Conservation (phyloP, 2,888 invertebrate genomes). For the Cryptus viduatorius region DNA sequence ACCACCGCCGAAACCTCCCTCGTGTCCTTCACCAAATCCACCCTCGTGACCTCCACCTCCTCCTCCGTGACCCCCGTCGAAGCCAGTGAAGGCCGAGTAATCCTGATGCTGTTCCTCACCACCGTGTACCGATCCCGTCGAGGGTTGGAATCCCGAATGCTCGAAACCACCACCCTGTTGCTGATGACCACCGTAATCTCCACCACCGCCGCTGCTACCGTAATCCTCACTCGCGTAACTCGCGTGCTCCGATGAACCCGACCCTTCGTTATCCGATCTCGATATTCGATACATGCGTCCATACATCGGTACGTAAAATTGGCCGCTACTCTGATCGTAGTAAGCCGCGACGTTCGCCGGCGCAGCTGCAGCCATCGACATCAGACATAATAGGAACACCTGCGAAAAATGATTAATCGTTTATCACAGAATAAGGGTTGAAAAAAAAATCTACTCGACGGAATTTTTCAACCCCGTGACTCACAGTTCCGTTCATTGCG, state of each 20-base stretch:
- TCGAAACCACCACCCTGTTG: constrained; percentile 45
- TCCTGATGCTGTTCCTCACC: constrained; percentile 60
- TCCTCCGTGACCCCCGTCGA: constrained; percentile 66
- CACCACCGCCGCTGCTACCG: constrained; percentile 59
- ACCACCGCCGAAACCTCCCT: constrained; percentile 74
- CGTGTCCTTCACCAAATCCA: constrained; percentile 72
- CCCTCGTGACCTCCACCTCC: constrained; percentile 36
- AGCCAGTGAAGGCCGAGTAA: constrained; percentile 53
- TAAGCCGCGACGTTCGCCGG: constrained; percentile 75
- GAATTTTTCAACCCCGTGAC: constrained; percentile 69
- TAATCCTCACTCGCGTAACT: constrained; percentile 69
- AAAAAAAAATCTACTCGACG: constrained; percentile 44
- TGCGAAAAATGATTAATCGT: constrained; percentile 59
- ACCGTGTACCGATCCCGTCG: constrained; percentile 39
- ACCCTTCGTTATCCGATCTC: constrained; percentile 79
- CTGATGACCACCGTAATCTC: constrained; percentile 60
- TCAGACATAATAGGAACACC: constrained; percentile 76
- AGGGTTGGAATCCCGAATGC: constrained; percentile 66
- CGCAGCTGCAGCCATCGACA: constrained; percentile 75
- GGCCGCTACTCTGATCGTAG: constrained; percentile 70
- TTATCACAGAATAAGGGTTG: neutral
- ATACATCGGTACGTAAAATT: constrained; percentile 72
- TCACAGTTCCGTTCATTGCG: constrained; percentile 79
- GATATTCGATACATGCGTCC: constrained; percentile 72
- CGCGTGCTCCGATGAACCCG: constrained; percentile 76